Base-by-base conservation (phyloP, 1,140 invertebrate genomes). In the Cherax quadricarinatus region DNA sequence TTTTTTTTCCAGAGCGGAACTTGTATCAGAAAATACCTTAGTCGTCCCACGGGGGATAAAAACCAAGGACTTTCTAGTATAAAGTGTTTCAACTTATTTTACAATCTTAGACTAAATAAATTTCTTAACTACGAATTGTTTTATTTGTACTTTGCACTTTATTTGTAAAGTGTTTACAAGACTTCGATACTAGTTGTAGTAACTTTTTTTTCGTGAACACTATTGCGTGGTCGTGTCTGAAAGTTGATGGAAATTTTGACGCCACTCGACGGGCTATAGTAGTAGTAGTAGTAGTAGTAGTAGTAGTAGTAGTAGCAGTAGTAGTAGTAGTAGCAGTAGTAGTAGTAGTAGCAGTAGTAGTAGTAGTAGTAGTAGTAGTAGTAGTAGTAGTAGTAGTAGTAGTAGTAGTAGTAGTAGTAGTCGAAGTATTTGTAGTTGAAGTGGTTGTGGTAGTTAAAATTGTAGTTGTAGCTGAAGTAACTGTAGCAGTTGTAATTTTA, bases 51-150 rank as follows among this genome's bases (percentile, higher is more conserved):
- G 66, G 6, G 7, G 12, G 70, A 3, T 5, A 30, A 30, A 30
- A 75, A 30, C n/a, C 7, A 75, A 30, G 30, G 70, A 75, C 5
- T 75, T 24, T 75, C 70, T 75, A 75, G 53, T 14, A 75, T 75
- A 75, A 75, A 75, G 24, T 66, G 70, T 75, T 75, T 75, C n/a
- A 75, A 0, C 70, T 75, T 75, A 75, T 75, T 30, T 75, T 75
- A 75, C 12, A 75, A 75, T 75, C 70, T 75, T 75, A 75, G 21
- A 75, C 70, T 75, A 75, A 30, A 75, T 30, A 75, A 75, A 75
- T 75, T 24, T 75, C 70, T 75, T 75, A 75, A 75, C 70, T 75
- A 75, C 70, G 70, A 75, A 75, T 75, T 75, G 70, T 30, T 30
- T 30, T 30, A 75, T 75, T 75, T 75, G 70, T 75, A 75, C 70